Evolutionary conservation across 2,797 vertebrate genomes (phyloP), one percentile per base, ranked within the genome.

Genomic region (Diglossa cyanea): DNA sequence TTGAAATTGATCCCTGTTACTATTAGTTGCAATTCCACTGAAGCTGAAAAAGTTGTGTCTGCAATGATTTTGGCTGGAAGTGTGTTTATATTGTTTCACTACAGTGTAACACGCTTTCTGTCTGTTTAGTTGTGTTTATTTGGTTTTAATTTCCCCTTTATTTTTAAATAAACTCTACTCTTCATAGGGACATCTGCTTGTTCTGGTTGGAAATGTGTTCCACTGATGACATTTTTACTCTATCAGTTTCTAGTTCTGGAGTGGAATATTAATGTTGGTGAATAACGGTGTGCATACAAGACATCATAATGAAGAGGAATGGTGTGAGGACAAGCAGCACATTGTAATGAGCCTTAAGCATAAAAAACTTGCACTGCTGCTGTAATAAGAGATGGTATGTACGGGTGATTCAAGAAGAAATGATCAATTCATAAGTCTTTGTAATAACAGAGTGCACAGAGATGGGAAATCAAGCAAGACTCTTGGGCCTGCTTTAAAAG

Each of bases 371-470:
- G 33, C 58, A 76, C 17, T 82, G 21, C 42, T 81, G 20, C 53
- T 44, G 8, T 45, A 80, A 62, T 53, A 95, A 79, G n/a, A 72
- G 11, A 65, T 4, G 3, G 24, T 71, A 68, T 65, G 26, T 91
- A 53, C 37, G 8, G 11, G 25, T 72, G 28, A 76, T 86, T 91
- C 65, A 93, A 92, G 81, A 94, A 53, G 58, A 82, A 76, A 76
- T 47, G 50, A 86, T 87, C 83, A 72, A 81, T 91, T 96, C 89
- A 73, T 88, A 91, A 85, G 65, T 77, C n/a, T 63, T 86, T 10
- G 2, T 82, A 78, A 82, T 51, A 94, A 55, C 30, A 68, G 40
- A 65, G 4, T 75, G 60, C 31, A 61, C 23, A 65, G 44, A 94
- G 80, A 77, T 33, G 17, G 42, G 77, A 91, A 87, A 77, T 86